Evolutionary conservation across 1,140 invertebrate species (phyloP).

Genomic region (Eumaeus atala): DNA sequence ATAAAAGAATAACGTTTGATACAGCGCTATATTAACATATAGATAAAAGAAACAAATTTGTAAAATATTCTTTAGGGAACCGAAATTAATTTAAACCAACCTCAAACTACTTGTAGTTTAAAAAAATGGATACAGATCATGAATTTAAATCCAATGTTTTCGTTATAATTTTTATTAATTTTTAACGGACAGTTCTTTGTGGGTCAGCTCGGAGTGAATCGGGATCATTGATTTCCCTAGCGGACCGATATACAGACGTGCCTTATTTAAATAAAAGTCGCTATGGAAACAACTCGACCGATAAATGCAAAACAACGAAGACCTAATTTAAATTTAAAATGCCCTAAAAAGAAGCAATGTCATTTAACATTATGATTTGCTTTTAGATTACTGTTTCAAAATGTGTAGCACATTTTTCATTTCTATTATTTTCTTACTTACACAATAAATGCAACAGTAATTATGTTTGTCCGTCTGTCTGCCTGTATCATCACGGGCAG

Average conservation of each 20-base stretch:
- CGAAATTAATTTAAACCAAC: too few species aligned
- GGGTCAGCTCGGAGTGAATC: conserved; percentile 43
- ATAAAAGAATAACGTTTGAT: too few species aligned
- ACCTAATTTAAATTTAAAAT: background rate
- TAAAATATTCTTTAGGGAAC: too few species aligned
- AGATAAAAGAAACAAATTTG: too few species aligned
- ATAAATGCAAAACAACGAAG: conserved; percentile 1
- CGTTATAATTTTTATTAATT: conserved; percentile 33
- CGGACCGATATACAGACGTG: conserved; percentile 52
- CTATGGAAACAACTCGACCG: conserved; percentile 22
- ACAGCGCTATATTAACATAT: too few species aligned
- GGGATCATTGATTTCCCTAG: conserved; percentile 57
- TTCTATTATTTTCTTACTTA: too few species aligned
- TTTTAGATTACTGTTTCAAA: background rate
- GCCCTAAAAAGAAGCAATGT: background rate
- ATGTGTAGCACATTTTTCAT: background rate
- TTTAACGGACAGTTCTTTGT: conserved; percentile 39
- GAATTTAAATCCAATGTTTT: conserved; percentile 12
- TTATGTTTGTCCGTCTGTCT: too few species aligned
- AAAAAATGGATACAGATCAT: too few species aligned
- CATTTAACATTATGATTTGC: conserved; percentile 1
- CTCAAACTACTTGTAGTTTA: too few species aligned
- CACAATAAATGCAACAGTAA: too few species aligned
- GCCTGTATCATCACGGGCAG: too few species aligned
- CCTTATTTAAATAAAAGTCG: conserved; percentile 49